phyloP scores from a whole-genome alignment of 2,797 vertebrate genomes.

The Epinephelus coioides region DNA sequence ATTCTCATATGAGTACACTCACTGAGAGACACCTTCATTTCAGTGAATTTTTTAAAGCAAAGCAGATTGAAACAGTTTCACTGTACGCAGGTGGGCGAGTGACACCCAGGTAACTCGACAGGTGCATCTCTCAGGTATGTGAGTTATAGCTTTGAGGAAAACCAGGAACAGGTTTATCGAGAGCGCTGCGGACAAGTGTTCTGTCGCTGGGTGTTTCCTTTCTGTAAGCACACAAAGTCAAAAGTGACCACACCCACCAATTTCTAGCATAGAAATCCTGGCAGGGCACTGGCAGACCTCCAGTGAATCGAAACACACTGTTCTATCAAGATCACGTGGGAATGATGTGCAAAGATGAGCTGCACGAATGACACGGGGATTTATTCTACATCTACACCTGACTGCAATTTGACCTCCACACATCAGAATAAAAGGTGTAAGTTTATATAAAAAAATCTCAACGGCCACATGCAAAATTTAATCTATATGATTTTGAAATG shows the following conservation, averaged over 20 bases:
- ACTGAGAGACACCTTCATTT: background rate
- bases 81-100: background rate
- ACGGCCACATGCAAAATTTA: background rate
- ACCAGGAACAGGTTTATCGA: constrained; percentile 75
- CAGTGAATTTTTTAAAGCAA: background rate
- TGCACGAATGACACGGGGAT: background rate
- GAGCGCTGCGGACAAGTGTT: constrained; percentile 29
- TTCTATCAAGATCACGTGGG: background rate
- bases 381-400: background rate
- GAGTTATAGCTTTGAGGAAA: constrained; percentile 49
- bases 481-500: background rate
- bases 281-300: background rate
- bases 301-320: background rate
- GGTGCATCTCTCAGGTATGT: constrained; percentile 59
- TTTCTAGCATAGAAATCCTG: constrained; percentile 4
- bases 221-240: constrained; percentile 17
- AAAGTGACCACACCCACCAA: constrained; percentile 44
- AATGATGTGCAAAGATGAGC: background rate
- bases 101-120: constrained; percentile 12
- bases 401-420: background rate
- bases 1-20: too few relatives aligned
- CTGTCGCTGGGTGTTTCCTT: constrained; percentile 57
- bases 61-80: background rate
- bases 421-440: background rate
- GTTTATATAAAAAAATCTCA: background rate